Percentiles rank a stretch among this genome's conserved stretches.
Conservation (phyloP, 2,888 invertebrate genomes). For the Linhomoeus sp. region DNA sequence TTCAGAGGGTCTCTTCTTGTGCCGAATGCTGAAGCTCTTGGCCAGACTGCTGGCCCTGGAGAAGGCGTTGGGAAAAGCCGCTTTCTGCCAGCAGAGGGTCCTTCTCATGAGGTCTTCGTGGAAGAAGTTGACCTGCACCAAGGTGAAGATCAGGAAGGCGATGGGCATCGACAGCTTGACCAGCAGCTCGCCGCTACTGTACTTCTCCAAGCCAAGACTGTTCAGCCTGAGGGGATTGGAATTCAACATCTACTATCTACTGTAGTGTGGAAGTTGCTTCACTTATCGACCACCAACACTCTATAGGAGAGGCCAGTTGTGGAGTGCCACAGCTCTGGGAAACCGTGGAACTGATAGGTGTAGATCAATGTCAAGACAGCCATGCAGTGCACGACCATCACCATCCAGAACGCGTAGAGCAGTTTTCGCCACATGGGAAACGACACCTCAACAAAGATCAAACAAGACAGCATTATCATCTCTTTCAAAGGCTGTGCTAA, state of each 20-base stretch:
- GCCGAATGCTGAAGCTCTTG: too few species aligned
- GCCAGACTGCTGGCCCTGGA: too few species aligned
- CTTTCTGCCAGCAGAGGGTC: conserved; percentile 9
- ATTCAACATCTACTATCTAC: too few species aligned
- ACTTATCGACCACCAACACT: too few species aligned
- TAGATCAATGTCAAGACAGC: conserved; percentile 74
- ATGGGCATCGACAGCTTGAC: conserved; percentile 78
- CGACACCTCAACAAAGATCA: too few species aligned
- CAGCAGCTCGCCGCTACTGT: conserved; percentile 67
- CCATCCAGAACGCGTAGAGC: conserved; percentile 85
- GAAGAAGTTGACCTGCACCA: conserved; percentile 85
- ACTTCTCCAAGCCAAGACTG: conserved; percentile 74
- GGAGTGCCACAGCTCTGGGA: conserved; percentile 56
- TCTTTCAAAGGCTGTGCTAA: too few species aligned
- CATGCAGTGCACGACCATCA: conserved; percentile 86
- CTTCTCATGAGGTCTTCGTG: conserved; percentile 62
- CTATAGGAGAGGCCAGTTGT: conserved; percentile 55
- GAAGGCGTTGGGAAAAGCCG: not conserved
- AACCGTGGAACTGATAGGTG: conserved; percentile 82
- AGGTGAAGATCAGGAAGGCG: conserved; percentile 79
- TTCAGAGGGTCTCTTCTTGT: too few species aligned
- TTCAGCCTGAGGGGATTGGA: conserved; percentile 54
- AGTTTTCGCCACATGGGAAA: conserved; percentile 71
- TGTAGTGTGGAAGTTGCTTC: conserved; percentile 47
- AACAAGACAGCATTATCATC: too few species aligned